Evolutionary conservation across 2,797 vertebrate genomes (phyloP).

Genomic region (Prunella strophiata): DNA sequence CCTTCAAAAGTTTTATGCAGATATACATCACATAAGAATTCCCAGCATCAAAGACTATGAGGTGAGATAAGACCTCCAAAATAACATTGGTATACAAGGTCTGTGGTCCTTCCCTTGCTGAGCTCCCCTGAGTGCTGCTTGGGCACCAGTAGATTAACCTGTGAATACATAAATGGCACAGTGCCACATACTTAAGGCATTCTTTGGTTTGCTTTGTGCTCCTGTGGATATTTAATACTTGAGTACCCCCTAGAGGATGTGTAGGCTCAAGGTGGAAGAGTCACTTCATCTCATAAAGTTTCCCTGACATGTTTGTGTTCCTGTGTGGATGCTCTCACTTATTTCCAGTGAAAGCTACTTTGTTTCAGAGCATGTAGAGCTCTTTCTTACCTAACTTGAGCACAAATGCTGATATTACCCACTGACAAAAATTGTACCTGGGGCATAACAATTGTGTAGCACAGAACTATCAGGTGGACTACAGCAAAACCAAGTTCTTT

Average conservation of each 20-base stretch:
- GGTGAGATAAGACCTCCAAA: not conserved
- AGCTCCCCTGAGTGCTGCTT: not conserved
- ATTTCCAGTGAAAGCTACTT: not conserved
- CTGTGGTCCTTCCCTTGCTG: not conserved
- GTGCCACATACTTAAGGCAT: not conserved
- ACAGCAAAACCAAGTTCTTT: not conserved
- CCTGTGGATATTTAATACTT: not conserved
- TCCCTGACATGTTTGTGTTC: not conserved
- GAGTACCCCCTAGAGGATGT: constrained; percentile 54
- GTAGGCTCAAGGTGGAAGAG: not conserved
- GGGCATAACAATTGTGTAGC: not conserved
- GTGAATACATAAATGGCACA: not conserved
- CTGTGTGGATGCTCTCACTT: not conserved
- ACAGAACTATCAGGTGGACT: not conserved
- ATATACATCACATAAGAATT: not conserved
- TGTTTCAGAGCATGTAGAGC: not conserved
- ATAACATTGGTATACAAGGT: not conserved
- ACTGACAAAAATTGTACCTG: not conserved
- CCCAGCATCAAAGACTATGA: not conserved
- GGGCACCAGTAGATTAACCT: not conserved
- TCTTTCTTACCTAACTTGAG: not conserved
- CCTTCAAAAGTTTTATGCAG: not conserved
- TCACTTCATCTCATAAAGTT: not conserved
- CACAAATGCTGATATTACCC: not conserved
- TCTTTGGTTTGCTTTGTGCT: not conserved